phyloP scores from a whole-genome alignment of 2,113 vertebrate genomes.

The Oncorhynchus masou region DNA sequence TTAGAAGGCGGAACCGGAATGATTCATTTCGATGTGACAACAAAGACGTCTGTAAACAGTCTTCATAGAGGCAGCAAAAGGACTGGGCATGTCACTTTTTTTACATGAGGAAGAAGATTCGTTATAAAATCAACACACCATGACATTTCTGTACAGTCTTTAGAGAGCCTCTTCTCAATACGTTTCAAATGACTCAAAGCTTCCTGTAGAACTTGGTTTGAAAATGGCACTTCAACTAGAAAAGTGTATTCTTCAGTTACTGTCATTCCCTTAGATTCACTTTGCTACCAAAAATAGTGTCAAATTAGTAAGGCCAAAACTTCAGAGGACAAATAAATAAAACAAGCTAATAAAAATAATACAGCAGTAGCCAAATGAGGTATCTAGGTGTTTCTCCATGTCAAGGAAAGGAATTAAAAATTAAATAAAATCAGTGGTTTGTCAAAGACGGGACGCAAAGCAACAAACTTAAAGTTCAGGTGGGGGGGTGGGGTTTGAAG shows the following conservation, averaged over 20 bases:
- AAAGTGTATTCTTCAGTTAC: too few relatives aligned
- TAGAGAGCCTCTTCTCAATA: slow-evolving; percentile 61
- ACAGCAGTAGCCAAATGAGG: slow-evolving; percentile 74
- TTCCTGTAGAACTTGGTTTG: slow-evolving; percentile 64
- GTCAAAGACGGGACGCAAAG: slow-evolving; percentile 71
- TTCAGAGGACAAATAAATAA: slow-evolving; percentile 66
- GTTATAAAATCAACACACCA: slow-evolving; percentile 59
- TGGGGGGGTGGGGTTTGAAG: slow-evolving; percentile 42
- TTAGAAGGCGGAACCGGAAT: slow-evolving; percentile 83
- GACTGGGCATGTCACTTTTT: slow-evolving; percentile 92
- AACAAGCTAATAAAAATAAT: slow-evolving; percentile 62
- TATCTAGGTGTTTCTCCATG: slow-evolving; percentile 82
- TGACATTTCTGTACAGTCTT: slow-evolving; percentile 56
- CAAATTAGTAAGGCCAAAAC: slow-evolving; percentile 67
- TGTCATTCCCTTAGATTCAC: too few relatives aligned
- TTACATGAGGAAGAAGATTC: slow-evolving; percentile 67
- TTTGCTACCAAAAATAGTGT: slow-evolving; percentile 49
- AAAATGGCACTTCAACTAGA: slow-evolving; percentile 73
- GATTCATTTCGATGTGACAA: slow-evolving; percentile 67
- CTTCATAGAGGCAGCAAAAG: slow-evolving; percentile 94
- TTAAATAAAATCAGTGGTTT: slow-evolving; percentile 76
- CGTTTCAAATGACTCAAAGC: slow-evolving; percentile 58
- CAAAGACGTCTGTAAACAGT: slow-evolving; percentile 91
- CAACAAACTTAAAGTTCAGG: slow-evolving; percentile 77
- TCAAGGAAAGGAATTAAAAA: slow-evolving; percentile 61